Evolutionary conservation across 2,113 vertebrate species (phyloP).

Genomic region (Sceloporus undulatus): DNA sequence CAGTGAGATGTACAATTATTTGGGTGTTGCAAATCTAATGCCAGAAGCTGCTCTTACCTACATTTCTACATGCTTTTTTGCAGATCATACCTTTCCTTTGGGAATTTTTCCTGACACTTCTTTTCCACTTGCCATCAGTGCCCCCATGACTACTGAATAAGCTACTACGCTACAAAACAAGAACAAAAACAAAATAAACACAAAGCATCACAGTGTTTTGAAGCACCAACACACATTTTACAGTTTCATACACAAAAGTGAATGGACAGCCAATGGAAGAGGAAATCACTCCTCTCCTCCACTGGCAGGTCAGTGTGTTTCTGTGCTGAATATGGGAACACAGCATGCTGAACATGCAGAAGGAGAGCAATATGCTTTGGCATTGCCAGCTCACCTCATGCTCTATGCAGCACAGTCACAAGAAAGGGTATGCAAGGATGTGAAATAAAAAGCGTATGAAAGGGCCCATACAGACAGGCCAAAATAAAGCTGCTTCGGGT

Average conservation of each 20-base stretch:
- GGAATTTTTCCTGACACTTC: conserved; percentile 95
- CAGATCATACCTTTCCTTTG: conserved; percentile 90
- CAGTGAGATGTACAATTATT: background rate
- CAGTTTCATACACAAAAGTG: background rate
- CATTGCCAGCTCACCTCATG: background rate
- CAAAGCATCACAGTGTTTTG: conserved; percentile 19
- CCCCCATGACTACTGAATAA: conserved; percentile 96
- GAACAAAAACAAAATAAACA: background rate
- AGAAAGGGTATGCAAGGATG: background rate
- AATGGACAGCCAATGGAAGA: background rate
- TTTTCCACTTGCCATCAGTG: conserved; percentile 96
- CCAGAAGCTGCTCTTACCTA: conserved; percentile 7
- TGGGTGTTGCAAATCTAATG: background rate
- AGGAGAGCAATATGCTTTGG: background rate
- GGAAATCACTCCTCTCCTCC: background rate
- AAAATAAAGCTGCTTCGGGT: too few species aligned
- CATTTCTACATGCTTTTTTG: conserved; percentile 15
- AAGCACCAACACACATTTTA: background rate
- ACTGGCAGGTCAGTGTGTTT: background rate
- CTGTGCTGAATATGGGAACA: background rate
- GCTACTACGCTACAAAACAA: conserved; percentile 87
- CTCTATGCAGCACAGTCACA: background rate
- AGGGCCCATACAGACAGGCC: too few species aligned
- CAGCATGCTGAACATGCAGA: background rate
- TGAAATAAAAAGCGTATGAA: background rate